Percentiles rank a stretch among this genome's conserved stretches.
These are phyloP conservation scores for Tribolium freemani DNA, from an alignment of 2,888 invertebrate genomes.

Conservation along the genomic window DNA sequence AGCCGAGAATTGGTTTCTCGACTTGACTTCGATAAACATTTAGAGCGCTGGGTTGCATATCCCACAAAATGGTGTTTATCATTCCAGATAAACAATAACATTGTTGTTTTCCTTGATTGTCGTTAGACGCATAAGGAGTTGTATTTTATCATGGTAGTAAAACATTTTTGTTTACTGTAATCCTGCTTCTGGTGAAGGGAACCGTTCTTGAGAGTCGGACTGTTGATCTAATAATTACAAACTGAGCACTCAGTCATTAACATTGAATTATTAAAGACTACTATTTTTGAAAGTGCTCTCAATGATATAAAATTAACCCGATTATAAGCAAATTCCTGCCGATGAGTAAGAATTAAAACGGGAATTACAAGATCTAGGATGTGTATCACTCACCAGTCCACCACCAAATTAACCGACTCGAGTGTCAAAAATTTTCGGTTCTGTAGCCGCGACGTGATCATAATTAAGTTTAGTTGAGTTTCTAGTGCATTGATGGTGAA, in stretches of 20 bases:
- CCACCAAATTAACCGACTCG: not conserved
- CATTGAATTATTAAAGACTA: conserved; percentile 8
- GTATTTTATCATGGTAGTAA: not conserved
- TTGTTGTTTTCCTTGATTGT: conserved; percentile 22
- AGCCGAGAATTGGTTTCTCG: not conserved
- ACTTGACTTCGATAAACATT: too few relatives aligned
- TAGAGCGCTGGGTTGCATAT: conserved; percentile 5
- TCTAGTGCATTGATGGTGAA: conserved; percentile 11
- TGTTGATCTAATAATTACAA: conserved; percentile 17
- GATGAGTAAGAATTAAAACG: conserved; percentile 16
- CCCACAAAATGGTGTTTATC: not conserved
- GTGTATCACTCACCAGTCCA: conserved; percentile 6
- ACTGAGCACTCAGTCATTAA: not conserved
- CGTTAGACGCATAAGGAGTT: not conserved
- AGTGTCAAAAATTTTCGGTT: not conserved
- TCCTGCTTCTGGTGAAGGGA: conserved; percentile 13
- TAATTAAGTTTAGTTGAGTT: too few relatives aligned
- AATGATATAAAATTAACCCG: conserved; percentile 16
- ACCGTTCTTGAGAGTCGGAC: conserved; percentile 8
- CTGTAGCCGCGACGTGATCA: too few relatives aligned
- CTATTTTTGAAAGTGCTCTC: conserved; percentile 21
- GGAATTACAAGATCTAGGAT: not conserved
- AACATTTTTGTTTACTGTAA: not conserved
- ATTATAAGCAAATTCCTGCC: conserved; percentile 13
- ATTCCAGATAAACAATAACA: not conserved